Evolutionary conservation across 2,113 vertebrate species (phyloP).

Genomic region (Ophiodon elongatus): DNA sequence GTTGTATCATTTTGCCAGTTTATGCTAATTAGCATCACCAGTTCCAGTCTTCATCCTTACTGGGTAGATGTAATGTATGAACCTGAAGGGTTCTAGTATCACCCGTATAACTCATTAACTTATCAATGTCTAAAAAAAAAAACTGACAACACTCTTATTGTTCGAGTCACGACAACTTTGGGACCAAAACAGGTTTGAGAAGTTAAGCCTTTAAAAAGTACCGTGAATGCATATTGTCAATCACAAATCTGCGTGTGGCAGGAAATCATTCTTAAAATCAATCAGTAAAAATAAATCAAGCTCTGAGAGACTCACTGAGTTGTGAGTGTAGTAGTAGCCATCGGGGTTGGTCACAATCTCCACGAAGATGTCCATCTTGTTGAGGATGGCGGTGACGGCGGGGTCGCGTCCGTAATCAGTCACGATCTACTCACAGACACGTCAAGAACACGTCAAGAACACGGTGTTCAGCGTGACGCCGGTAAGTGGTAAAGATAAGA

Average conservation of each 20-base stretch:
- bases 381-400: conserved; percentile 83
- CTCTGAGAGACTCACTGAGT: conserved; percentile 74
- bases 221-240: background rate
- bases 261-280: background rate
- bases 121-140: background rate
- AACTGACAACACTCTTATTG: background rate
- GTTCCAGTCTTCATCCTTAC: background rate
- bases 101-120: background rate
- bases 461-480: background rate
- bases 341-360: conserved; percentile 93
- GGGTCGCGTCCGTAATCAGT: conserved; percentile 82
- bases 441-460: background rate
- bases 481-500: background rate
- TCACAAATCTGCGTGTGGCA: background rate
- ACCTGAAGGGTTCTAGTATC: background rate
- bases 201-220: background rate
- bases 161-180: background rate
- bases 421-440: conserved; percentile 81
- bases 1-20: too few species aligned
- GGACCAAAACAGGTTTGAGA: background rate
- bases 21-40: background rate
- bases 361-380: conserved; percentile 90
- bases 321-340: conserved; percentile 89
- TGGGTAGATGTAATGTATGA: background rate
- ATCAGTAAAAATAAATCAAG: background rate